Evolutionary conservation across 2,113 vertebrate species (phyloP), one percentile per base, ranked within the genome.

Genomic region (Sigmodon hispidus): DNA sequence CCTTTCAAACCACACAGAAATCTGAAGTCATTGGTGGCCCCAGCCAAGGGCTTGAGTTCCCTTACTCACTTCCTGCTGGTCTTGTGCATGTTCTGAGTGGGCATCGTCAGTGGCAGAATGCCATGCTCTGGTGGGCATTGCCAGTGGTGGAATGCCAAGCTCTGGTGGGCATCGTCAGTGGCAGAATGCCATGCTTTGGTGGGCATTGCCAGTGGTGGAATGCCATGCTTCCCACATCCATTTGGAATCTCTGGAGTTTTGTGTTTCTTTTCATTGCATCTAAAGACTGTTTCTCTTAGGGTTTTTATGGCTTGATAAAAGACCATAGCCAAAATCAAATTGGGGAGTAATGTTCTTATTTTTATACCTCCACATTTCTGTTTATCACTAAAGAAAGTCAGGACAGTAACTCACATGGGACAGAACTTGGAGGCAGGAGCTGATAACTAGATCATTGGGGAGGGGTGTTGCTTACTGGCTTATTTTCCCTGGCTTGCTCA

Each of bases 61-160:
- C 0, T 12, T 50, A 9, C 1, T 6, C 13, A 2, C 21, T 45
- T 36, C 40, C 57, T 1, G 16, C 40, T 17, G 34, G 7, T 13
- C 34, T 40, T 10, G 75, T 76, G 19, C 0, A 3, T 19, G 2
- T 7, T 63, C n/a, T n/a, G n/a, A n/a, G n/a, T n/a, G n/a, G n/a
- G n/a, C n/a, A n/a, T n/a, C n/a, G n/a, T n/a, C n/a, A n/a, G n/a
- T n/a, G n/a, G n/a, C n/a, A n/a, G n/a, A n/a, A n/a, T n/a, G n/a
- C n/a, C n/a, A n/a, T n/a, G n/a, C n/a, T n/a, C n/a, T n/a, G n/a
- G n/a, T n/a, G n/a, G 36, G 7, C 2, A 0, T 70, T 26, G 22
- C 2, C 50, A 61, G 7, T 55, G 36, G 1, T 19, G 55, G 12
- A 29, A 34, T n/a, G n/a, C n/a, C n/a, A n/a, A n/a, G n/a, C n/a